Evolutionary conservation across 1,140 invertebrate genomes (phyloP).

Genomic region (Probaryconus sp.): DNA sequence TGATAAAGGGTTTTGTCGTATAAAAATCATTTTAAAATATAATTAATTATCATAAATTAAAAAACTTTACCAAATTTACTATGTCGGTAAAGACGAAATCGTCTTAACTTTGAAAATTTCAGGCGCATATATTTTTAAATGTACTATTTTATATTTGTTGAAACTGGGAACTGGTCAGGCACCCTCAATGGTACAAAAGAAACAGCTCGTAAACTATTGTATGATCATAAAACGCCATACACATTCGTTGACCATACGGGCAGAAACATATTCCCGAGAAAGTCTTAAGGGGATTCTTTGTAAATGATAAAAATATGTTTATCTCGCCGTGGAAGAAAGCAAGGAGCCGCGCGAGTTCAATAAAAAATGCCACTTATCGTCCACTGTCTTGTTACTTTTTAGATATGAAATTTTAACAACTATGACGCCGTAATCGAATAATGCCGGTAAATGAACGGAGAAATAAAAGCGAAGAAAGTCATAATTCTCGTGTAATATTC

Average conservation of each 20-base stretch:
- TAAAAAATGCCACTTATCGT: slow-evolving; percentile 24
- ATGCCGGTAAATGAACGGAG: slow-evolving; percentile 9
- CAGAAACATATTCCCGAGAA: background rate
- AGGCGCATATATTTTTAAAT: too few relatives aligned
- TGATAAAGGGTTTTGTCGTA: too few relatives aligned
- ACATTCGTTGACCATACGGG: background rate
- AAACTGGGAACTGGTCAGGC: too few relatives aligned
- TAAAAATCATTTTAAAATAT: too few relatives aligned
- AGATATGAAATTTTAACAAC: slow-evolving; percentile 16
- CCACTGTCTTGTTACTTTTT: background rate
- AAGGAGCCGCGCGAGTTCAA: background rate
- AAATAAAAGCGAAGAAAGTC: slow-evolving; percentile 24
- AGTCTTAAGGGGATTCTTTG: too few relatives aligned
- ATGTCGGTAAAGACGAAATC: too few relatives aligned
- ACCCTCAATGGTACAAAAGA: slow-evolving; percentile 3
- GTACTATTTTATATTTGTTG: too few relatives aligned
- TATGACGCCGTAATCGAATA: slow-evolving; percentile 10
- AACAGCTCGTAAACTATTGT: slow-evolving; percentile 16
- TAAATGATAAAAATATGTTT: slow-evolving; percentile 24
- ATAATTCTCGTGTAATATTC: background rate
- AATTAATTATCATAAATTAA: too few relatives aligned
- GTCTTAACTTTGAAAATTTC: too few relatives aligned
- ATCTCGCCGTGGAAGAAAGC: slow-evolving; percentile 12
- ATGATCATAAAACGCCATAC: slow-evolving; percentile 22
- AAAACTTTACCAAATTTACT: too few relatives aligned